A percentile compares a stretch with the other conserved stretches of the same genome.
Conservation (phyloP, 2,888 invertebrate species). For the Chrysolina haemoptera region DNA sequence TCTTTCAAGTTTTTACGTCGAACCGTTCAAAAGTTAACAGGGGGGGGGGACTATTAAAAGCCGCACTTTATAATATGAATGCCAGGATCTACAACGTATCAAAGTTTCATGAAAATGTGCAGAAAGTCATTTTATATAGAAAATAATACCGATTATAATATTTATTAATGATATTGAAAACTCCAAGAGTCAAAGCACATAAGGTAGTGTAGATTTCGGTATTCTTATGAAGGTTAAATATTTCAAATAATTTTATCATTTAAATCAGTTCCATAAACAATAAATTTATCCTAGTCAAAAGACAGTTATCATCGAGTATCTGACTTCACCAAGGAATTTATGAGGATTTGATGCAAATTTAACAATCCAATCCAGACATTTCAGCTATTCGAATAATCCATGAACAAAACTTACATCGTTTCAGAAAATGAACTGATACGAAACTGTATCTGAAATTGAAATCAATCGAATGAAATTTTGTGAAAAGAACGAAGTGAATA, state of each 20-base stretch:
- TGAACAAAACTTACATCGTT: neutral
- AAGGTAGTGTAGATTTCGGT: neutral
- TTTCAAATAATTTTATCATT: neutral
- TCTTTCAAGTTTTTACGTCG: too few relatives aligned
- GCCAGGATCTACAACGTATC: too few relatives aligned
- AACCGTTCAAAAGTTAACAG: too few relatives aligned
- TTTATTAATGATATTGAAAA: neutral
- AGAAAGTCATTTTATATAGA: too few relatives aligned
- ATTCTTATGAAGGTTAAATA: neutral
- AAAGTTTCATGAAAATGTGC: too few relatives aligned
- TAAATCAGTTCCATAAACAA: neutral
- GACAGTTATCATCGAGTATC: neutral
- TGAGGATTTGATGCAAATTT: neutral
- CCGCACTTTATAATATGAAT: too few relatives aligned
- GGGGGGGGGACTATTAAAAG: too few relatives aligned
- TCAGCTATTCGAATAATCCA: neutral
- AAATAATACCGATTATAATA: too few relatives aligned
- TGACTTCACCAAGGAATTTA: neutral
- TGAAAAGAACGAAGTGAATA: too few relatives aligned
- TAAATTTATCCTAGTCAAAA: neutral
- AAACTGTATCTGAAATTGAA: too few relatives aligned
- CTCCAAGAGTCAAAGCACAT: neutral
- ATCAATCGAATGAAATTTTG: too few relatives aligned
- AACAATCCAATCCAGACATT: neutral
- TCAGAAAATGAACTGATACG: neutral